phyloP scores from a whole-genome alignment of 2,113 vertebrate species.

The Egretta garzetta region DNA sequence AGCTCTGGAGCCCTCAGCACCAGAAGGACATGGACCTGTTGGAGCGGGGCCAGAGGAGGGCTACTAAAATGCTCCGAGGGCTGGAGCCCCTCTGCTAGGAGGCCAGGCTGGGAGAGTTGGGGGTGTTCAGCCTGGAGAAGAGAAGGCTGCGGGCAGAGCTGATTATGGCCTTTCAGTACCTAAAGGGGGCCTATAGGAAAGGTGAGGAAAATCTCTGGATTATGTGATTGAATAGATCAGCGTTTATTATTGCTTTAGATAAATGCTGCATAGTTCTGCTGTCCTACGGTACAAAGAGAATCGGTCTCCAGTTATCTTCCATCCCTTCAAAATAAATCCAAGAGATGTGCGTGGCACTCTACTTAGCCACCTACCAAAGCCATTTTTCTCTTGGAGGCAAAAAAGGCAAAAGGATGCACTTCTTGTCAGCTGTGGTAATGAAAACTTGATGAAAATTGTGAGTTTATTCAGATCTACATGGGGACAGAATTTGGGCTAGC shows the following conservation, averaged over 20 bases:
- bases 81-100: no score
- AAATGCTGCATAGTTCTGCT: not conserved
- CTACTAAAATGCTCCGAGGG: no score
- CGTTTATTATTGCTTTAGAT: not conserved
- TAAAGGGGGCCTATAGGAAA: no score
- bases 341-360: not conserved
- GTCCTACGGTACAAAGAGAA: not conserved
- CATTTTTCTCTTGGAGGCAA: not conserved
- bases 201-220: no score
- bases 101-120: no score
- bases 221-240: not conserved
- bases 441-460: fast-evolving
- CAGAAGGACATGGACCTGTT: no score
- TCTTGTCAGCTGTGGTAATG: not conserved
- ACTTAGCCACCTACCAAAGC: not conserved
- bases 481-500: not conserved
- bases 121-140: no score
- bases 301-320: not conserved
- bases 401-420: not conserved
- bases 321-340: not conserved
- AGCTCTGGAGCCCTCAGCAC: no score
- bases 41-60: no score
- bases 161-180: no score
- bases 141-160: no score
- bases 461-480: not conserved